Percentiles rank a stretch among this genome's conserved stretches.
Conservation (phyloP, 2,888 invertebrate genomes). For the Rhodophaea formosa region DNA sequence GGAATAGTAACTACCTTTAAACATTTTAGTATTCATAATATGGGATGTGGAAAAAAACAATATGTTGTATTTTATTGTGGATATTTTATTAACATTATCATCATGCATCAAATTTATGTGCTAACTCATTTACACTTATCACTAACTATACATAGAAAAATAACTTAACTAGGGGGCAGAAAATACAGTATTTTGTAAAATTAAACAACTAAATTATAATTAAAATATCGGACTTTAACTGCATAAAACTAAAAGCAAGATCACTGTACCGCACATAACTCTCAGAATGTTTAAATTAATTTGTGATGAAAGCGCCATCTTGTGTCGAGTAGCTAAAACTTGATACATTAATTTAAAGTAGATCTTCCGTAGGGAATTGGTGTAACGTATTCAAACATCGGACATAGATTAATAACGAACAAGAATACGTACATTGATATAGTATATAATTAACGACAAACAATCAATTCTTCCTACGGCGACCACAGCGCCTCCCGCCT, state of each 20-base stretch:
- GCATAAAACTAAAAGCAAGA: constrained; percentile 72
- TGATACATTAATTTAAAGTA: constrained; percentile 39
- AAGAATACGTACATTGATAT: constrained; percentile 61
- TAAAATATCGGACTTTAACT: constrained; percentile 74
- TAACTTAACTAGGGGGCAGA: constrained; percentile 79
- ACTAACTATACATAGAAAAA: constrained; percentile 81
- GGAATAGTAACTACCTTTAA: too few species aligned
- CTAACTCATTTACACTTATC: constrained; percentile 80
- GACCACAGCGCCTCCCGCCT: constrained; percentile 47
- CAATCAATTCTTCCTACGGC: constrained; percentile 37
- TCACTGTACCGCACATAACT: constrained; percentile 66
- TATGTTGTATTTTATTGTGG: constrained; percentile 74
- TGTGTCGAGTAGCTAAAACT: constrained; percentile 41
- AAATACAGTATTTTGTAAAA: constrained; percentile 79
- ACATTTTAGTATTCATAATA: too few species aligned
- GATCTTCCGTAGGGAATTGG: constrained; percentile 45
- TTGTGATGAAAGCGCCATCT: constrained; percentile 45
- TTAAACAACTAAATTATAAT: constrained; percentile 72
- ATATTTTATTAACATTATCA: constrained; percentile 81
- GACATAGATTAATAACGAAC: constrained; percentile 60
- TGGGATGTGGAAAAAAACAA: constrained; percentile 44
- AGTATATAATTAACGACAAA: constrained; percentile 49
- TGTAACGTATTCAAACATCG: constrained; percentile 61
- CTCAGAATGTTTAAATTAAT: constrained; percentile 58
- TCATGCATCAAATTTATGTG: constrained; percentile 81